Evolutionary conservation across 1,140 invertebrate species (phyloP), one percentile per base, ranked within the genome.

Genomic region (Pectinophora gossypiella): DNA sequence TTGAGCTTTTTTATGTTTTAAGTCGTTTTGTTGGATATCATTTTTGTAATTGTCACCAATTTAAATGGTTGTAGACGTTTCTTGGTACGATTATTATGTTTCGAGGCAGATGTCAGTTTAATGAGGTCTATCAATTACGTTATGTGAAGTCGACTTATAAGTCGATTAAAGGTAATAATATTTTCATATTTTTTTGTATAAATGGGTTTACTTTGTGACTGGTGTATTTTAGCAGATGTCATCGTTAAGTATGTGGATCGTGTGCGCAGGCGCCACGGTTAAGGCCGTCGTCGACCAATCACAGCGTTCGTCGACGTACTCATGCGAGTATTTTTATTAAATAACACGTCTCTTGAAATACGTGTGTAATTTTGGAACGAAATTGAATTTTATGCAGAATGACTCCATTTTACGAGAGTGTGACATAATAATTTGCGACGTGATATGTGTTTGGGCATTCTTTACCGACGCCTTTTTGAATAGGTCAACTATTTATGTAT

Each of bases 271-370:
- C 27, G 27, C 27, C 9, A n/a, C 2, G 9, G 9, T 2, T 9
- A 9, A 9, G 2, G 27, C 45, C 18, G 19, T 21, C 45, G 54
- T 61, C 56, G 54, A 46, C 54, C 51, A 61, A 61, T 61, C 58
- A 60, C 48, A 55, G 51, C 42, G 49, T 54, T 55, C 49, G 45
- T 6, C n/a, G 7, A 32, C 43, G 54, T 47, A 56, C n/a, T n/a
- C 51, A 44, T 48, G 51, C 46, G 38, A 48, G 44, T 55, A 55
- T 36, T 55, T 55, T 60, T 47, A 51, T 48, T 60, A 52, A 56
- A 60, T 59, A 36, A 59, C 45, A 44, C 27, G 16, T 48, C 22
- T 21, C 13, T 32, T 9, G 21, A 7, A 13, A 18, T n/a, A n/a
- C 20, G 18, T 32, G 27, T 32, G 27, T 32, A 32, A 32, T 32